Evolutionary conservation across 2,113 vertebrate genomes (phyloP), one percentile per base, ranked within the genome.

Genomic region (Gracilinanus agilis): DNA sequence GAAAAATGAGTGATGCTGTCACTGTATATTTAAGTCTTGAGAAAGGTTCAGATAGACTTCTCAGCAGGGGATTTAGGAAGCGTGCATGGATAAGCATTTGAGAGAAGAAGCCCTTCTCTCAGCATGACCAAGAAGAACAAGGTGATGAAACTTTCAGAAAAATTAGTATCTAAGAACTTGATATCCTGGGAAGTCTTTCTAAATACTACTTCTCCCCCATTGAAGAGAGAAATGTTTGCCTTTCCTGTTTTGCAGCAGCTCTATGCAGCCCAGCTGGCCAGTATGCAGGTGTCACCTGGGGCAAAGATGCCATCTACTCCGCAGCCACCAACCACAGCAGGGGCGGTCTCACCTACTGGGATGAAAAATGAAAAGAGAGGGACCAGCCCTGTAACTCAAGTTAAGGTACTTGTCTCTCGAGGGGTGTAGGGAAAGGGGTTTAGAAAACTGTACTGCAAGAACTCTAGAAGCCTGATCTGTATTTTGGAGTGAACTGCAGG

Each of bases 211-310:
- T 96, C 90, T 89, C 90, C 93, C 90, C 55, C 94, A 89, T 94
- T 94, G 95, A 96, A 92, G 94, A 97, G 94, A 94, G 93, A 93
- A 44, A 95, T 96, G 92, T 98, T 97, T 98, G 98, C 97, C 98
- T 95, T 97, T 98, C 98, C 98, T 98, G 91, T 98, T 97, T 99
- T 98, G 96, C 99, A 99, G 99, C 99, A 99, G 98, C 99, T 99
- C 98, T 99, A 99, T 97, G 99, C 99, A 92, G 99, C 99, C 98
- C 99, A 99, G 98, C 98, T 99, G 98, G 99, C 99, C 99, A 99
- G 99, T 99, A 99, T 99, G 99, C 99, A 99, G 98, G 99, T 99
- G 98, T 99, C 99, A 98, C 99, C 99, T 96, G 99, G 99, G 99
- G 99, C 99, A 98, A 99, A 99, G 99, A 99, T 99, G 99, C 99